phyloP scores from a whole-genome alignment of 2,888 invertebrate genomes.

The Heliconius ethilla region DNA sequence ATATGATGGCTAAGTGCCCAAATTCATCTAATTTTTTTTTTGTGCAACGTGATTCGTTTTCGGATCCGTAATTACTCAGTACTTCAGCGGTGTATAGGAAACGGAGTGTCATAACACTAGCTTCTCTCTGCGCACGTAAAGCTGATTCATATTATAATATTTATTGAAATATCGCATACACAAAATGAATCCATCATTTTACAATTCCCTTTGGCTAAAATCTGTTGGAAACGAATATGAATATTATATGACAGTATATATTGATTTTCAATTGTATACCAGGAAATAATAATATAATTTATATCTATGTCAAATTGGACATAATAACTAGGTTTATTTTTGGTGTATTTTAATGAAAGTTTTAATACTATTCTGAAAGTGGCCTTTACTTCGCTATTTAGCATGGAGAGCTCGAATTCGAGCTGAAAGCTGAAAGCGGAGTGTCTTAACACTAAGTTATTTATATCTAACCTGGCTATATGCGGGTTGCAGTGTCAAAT shows the following conservation, averaged over 20 bases:
- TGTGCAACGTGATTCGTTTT: no score
- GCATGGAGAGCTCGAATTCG: background rate
- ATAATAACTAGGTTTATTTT: slow-evolving; percentile 12
- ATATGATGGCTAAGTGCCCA: no score
- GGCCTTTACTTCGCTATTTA: background rate
- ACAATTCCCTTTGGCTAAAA: slow-evolving; percentile 64
- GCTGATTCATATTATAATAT: background rate
- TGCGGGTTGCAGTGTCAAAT: background rate
- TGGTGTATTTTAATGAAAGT: background rate
- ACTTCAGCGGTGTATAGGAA: no score
- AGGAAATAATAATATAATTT: slow-evolving; percentile 20
- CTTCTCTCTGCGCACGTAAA: no score
- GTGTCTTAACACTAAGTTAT: background rate
- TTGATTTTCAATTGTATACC: slow-evolving; percentile 54
- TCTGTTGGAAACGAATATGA: slow-evolving; percentile 61
- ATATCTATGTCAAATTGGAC: slow-evolving; percentile 7
- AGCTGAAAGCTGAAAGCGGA: background rate
- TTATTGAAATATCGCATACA: slow-evolving; percentile 47
- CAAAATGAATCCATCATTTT: slow-evolving; percentile 47
- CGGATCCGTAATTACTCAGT: no score
- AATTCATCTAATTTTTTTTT: no score
- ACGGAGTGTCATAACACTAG: no score
- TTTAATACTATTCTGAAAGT: background rate
- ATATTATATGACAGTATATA: slow-evolving; percentile 60
- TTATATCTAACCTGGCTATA: background rate